Percentiles rank a stretch among this genome's conserved stretches.
Evolutionary conservation across 2,888 invertebrate genomes (phyloP).

Genomic region (Pristionchus entomophagus): DNA sequence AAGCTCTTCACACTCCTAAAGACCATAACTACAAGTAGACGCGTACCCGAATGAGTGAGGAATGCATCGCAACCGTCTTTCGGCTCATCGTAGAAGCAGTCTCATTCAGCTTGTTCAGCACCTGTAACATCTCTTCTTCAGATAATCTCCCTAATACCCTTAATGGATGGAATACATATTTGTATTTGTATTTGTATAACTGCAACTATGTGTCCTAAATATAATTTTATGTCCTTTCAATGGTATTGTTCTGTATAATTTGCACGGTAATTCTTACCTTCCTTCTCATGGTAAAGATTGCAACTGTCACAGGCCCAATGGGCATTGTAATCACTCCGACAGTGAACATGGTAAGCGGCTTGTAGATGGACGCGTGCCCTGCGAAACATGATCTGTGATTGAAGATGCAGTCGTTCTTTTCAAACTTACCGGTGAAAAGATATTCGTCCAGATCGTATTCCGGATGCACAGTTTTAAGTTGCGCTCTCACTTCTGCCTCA

Average conservation of each 20-base stretch:
- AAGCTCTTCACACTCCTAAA: not conserved
- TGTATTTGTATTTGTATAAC: too few species aligned
- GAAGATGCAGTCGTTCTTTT: not conserved
- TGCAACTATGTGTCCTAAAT: not conserved
- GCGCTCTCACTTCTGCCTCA: not conserved
- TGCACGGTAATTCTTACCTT: too few species aligned
- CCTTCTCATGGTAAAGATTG: not conserved
- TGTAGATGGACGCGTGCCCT: slow-evolving; percentile 1
- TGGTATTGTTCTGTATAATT: too few species aligned
- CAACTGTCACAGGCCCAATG: not conserved
- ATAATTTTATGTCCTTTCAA: not conserved
- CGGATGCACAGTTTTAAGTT: not conserved
- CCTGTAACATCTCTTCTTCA: too few species aligned
- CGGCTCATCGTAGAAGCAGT: not conserved
- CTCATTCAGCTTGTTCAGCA: not conserved
- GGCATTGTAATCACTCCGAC: not conserved
- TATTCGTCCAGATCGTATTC: not conserved
- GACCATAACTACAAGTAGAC: not conserved
- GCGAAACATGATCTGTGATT: not conserved
- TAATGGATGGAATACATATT: too few species aligned
- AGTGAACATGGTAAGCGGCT: not conserved
- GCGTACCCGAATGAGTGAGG: not conserved
- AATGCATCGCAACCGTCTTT: not conserved
- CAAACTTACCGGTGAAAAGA: not conserved
- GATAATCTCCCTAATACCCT: too few species aligned